Evolutionary conservation across 2,888 invertebrate species (phyloP).

Genomic region (Ennomos erosarius): DNA sequence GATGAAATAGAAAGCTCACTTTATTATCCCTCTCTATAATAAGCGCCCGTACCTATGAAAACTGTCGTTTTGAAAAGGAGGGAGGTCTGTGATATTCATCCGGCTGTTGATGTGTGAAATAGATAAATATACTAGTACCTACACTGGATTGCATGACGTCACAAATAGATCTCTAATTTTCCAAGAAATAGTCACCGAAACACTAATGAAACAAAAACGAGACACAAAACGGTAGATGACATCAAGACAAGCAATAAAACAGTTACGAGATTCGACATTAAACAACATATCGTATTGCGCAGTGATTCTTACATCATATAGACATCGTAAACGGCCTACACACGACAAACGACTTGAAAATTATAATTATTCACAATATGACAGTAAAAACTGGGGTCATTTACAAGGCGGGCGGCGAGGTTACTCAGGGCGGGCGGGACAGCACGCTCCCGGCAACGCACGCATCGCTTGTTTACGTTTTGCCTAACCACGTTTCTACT

Average conservation of each 20-base stretch:
- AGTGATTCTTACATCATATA: slow-evolving; percentile 49
- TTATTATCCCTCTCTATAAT: no score
- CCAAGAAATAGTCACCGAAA: slow-evolving; percentile 10
- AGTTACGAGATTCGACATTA: slow-evolving; percentile 34
- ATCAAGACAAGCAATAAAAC: slow-evolving; percentile 23
- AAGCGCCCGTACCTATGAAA: no score
- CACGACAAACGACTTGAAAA: slow-evolving; percentile 58
- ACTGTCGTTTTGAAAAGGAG: no score
- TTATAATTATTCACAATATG: slow-evolving; percentile 63
- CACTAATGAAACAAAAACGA: slow-evolving; percentile 20
- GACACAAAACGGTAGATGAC: slow-evolving; percentile 23
- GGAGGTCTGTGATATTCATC: no score
- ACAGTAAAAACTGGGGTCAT: slow-evolving; percentile 51
- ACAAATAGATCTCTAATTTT: slow-evolving; percentile 2
- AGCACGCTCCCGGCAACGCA: slow-evolving; percentile 59
- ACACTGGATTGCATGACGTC: slow-evolving; percentile 4
- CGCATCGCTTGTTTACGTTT: slow-evolving; percentile 81
- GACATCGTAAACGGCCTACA: slow-evolving; percentile 54
- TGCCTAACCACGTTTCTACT: slow-evolving; percentile 81
- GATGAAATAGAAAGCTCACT: background rate
- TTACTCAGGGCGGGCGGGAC: slow-evolving; percentile 52
- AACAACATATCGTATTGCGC: slow-evolving; percentile 33
- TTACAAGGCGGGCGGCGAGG: slow-evolving; percentile 50
- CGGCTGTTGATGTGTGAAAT: no score
- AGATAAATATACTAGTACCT: background rate